Base-by-base conservation (phyloP, 2,113 vertebrate genomes). In the Tor tambroides region DNA sequence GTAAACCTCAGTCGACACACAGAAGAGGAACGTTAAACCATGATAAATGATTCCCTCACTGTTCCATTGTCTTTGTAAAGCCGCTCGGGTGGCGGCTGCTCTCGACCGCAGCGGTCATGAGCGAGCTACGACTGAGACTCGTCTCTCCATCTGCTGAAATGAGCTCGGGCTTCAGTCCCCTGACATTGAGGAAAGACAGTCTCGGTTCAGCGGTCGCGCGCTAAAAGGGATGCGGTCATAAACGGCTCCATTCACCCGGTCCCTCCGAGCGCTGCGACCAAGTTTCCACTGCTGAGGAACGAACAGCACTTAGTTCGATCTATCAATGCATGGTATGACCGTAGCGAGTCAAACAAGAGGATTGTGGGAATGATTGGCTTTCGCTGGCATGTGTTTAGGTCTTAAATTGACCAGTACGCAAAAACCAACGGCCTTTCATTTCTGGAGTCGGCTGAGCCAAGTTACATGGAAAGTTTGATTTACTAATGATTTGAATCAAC, bases 41-140 rank as follows among this genome's bases (percentile, higher is more conserved):
- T 74, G 38, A 74, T 43, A 14, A 74, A 74, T 74, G 71, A 41
- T 74, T 21, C 71, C 67, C 71, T 41, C 32, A n/a, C 90, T 91
- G 89, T 88, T 84, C 88, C 80, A 91, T 91, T 93, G 93, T 94
- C 92, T 94, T 93, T 93, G 92, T 94, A 93, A 91, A 85, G 23
- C 86, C 80, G 81, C 90, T 89, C 88, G 88, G 89, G n/a, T 75
- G 91, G 87, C 76, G 87, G 84, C 90, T 84, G 79, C 69, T 85
- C 82, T 82, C 15, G 86, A 88, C 92, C 92, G 89, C 92, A 91
- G 88, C 91, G 91, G 90, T 93, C 92, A 94, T 91, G 94, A 90
- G 89, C 88, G 90, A 89, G 89, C 91, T 88, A 80, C 89, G 89
- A 88, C 91, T 89, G 56, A 85, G 91, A 74, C 90, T 35, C 77